Conservation (phyloP, 2,797 vertebrate species). For the Macropus fuliginosus region DNA sequence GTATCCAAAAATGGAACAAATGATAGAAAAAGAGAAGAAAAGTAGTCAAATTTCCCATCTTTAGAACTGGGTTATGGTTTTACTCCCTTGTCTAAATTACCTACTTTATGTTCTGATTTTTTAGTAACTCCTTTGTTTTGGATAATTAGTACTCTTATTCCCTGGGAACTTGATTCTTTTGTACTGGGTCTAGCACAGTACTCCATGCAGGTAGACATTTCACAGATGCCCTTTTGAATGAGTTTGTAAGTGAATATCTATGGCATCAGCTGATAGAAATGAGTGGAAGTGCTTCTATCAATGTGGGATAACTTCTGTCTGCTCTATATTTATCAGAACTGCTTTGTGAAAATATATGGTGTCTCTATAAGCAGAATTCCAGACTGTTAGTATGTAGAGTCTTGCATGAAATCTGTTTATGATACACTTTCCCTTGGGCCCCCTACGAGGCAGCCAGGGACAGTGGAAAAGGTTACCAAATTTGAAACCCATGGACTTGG, state of each 20-base stretch:
- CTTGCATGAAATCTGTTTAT: not conserved
- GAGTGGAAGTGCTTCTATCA: not conserved
- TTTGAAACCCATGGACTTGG: not conserved
- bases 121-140: slow-evolving; percentile 27
- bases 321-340: not conserved
- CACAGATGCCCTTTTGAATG: not conserved
- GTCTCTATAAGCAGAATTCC: not conserved
- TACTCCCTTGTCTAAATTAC: not conserved
- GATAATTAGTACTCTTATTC: slow-evolving; percentile 29
- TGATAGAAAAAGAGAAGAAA: slow-evolving; percentile 24
- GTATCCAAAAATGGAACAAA: slow-evolving; percentile 22
- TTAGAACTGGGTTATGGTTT: not conserved
- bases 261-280: not conserved
- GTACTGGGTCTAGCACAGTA: not conserved
- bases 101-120: slow-evolving; percentile 7
- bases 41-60: not conserved
- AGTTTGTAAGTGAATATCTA: not conserved
- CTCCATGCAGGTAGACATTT: slow-evolving; percentile 1
- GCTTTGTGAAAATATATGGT: not conserved
- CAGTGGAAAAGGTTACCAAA: not conserved
- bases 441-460: not conserved
- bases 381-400: not conserved
- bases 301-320: not conserved
- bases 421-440: not conserved
- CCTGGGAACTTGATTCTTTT: slow-evolving; percentile 39